Base-by-base conservation (phyloP, 2,888 invertebrate species). In the Nezara viridula region DNA sequence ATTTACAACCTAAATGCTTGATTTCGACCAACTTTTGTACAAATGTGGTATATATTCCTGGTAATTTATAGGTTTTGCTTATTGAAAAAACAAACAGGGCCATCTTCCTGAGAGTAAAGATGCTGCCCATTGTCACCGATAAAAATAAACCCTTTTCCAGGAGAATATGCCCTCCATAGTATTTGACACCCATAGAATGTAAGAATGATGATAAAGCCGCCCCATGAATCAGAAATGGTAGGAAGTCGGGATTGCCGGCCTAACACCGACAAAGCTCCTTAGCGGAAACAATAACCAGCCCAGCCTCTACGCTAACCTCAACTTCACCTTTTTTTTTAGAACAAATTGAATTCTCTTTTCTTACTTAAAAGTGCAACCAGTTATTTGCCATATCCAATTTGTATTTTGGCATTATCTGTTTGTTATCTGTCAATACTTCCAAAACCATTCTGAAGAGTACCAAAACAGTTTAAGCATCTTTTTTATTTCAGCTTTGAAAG, bases 261-360 rank as follows among this genome's bases (percentile, higher is more conserved):
- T 86, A 86, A 52, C 86, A 50, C 86, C 86, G 40, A 37, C 37
- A 86, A 86, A 86, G 50, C 86, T 86, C 40, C 86, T 86, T 86
- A 86, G 37, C 86, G 37, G 60, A 86, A 86, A 86, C 55, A 86
- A 86, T 86, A 86, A 55, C 55, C 50, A 10, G 1, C 50, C 14
- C 16, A 27, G 14, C 27, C 47, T 52, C 55, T 27, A 60, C 60
- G 27, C 60, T 27, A 60, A 27, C 19, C 27, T 60, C n/a, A 37
- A 32, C 66, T 7, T 66, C 19, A 32, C 32, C 19, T 19, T 32
- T 12, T 66, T 32, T 12, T 66, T 60, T 32, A 27, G 0, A 32
- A 60, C 14, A 66, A 66, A 66, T 66, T 32, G 0, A 24, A 66
- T 66, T 19, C 32, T 16, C 32, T 66, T 32, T 32, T 4, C 3